Conservation (phyloP, 2,888 invertebrate species). For the Galeopsomyia nigrocyanea region DNA sequence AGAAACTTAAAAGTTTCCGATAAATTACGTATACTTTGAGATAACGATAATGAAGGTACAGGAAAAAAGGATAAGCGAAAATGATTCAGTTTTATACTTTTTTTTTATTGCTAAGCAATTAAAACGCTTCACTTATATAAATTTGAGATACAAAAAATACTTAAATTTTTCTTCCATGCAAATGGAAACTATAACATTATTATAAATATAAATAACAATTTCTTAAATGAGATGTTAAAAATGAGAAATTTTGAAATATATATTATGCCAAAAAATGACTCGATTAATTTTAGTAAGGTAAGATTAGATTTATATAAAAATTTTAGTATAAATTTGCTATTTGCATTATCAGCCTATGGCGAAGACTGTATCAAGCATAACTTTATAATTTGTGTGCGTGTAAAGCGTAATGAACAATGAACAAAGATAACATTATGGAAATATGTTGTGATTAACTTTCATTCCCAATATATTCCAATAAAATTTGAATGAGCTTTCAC, state of each 20-base stretch:
- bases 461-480: too few species aligned
- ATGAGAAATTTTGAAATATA: too few species aligned
- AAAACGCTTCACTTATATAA: conserved; percentile 19
- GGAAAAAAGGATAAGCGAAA: conserved; percentile 25
- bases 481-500: too few species aligned
- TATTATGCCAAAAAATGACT: too few species aligned
- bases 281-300: too few species aligned
- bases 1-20: conserved; percentile 19
- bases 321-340: conserved; percentile 34
- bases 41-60: background rate
- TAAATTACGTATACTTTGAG: conserved; percentile 11
- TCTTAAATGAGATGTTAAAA: too few species aligned
- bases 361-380: conserved; percentile 21
- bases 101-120: conserved; percentile 36
- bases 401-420: conserved; percentile 34
- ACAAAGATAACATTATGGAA: too few species aligned
- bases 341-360: conserved; percentile 40
- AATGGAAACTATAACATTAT: too few species aligned
- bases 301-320: too few species aligned
- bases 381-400: conserved; percentile 15
- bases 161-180: too few species aligned
- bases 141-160: conserved; percentile 1
- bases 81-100: conserved; percentile 5
- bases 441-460: too few species aligned
- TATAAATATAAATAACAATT: too few species aligned